These are phyloP conservation scores for Mustela lutreola DNA, from an alignment of 2,113 vertebrate species.

Conservation along the genomic window DNA sequence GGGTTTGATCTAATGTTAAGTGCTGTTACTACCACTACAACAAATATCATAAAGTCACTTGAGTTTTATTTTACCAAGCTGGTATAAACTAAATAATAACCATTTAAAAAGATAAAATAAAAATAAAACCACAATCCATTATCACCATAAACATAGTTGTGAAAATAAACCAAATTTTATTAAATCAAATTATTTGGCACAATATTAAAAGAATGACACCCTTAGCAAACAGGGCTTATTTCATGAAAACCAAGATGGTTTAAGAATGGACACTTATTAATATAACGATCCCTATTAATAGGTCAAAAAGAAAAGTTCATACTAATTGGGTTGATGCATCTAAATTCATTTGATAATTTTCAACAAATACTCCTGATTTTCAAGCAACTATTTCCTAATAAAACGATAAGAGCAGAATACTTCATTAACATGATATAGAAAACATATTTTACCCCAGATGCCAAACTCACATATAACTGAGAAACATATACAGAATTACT, in stretches of 20 bases:
- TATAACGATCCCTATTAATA: neutral
- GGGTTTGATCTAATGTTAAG: neutral
- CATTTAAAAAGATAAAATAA: neutral
- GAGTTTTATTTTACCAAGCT: conserved; percentile 4
- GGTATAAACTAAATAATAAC: neutral
- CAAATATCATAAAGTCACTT: neutral
- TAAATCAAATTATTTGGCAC: neutral
- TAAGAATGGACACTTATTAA: neutral
- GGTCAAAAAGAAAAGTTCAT: neutral
- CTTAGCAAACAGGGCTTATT: neutral
- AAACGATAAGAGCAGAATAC: neutral
- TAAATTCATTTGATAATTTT: conserved; percentile 19
- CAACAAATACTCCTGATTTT: neutral
- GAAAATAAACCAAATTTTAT: neutral
- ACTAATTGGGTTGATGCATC: neutral
- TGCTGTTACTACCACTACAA: neutral
- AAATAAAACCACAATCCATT: neutral
- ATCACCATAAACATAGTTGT: neutral
- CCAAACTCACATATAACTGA: neutral
- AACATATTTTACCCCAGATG: neutral
- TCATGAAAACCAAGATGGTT: neutral
- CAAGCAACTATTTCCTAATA: neutral
- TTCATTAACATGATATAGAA: neutral
- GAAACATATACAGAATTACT: neutral
- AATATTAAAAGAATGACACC: neutral